These are phyloP conservation scores for Pseudolaguvia tuberculata DNA, from an alignment of 2,113 vertebrate genomes.

Conservation along the genomic window DNA sequence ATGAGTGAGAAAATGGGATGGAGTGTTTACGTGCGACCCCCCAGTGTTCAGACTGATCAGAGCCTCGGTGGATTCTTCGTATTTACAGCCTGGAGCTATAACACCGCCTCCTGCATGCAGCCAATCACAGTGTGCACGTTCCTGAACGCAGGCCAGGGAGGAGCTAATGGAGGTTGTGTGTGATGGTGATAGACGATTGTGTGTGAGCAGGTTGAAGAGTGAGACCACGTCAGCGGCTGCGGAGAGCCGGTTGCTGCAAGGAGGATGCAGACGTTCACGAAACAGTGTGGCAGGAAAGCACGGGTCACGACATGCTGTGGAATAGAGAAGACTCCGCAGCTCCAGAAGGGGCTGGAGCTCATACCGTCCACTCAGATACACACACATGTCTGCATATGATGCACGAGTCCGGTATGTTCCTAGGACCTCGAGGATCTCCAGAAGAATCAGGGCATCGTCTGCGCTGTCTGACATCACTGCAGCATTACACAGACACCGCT, in stretches of 20 bases:
- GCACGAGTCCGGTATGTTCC: slow-evolving; percentile 80
- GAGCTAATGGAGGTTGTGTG: slow-evolving; percentile 68
- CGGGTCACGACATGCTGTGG: slow-evolving; percentile 87
- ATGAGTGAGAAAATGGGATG: slow-evolving; percentile 11
- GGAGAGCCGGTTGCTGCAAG: slow-evolving; percentile 76
- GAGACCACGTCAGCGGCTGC: slow-evolving; percentile 94
- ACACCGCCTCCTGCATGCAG: slow-evolving; percentile 32
- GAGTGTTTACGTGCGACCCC: slow-evolving; percentile 21
- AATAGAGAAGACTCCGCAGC: slow-evolving; percentile 84
- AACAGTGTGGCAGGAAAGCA: slow-evolving; percentile 91
- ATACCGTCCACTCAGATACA: slow-evolving; percentile 85
- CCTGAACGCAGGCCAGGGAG: slow-evolving; percentile 61
- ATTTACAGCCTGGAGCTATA: slow-evolving; percentile 40
- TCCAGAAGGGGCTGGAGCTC: slow-evolving; percentile 84
- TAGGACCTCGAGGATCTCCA: slow-evolving; percentile 89
- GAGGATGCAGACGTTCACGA: slow-evolving; percentile 76
- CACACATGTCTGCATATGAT: slow-evolving; percentile 91
- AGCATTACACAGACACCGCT: slow-evolving; percentile 4
- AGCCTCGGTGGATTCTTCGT: slow-evolving; percentile 44
- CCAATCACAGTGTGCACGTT: slow-evolving; percentile 60
- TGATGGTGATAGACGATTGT: slow-evolving; percentile 74
- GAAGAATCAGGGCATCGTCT: slow-evolving; percentile 81
- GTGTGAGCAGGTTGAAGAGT: slow-evolving; percentile 93
- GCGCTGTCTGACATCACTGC: slow-evolving; percentile 40
- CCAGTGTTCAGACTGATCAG: slow-evolving; percentile 34